A percentile compares a stretch with the other conserved stretches of the same genome.
These are phyloP conservation scores for Geophilus truncorum DNA, from an alignment of 2,888 invertebrate genomes.

Conservation along the genomic window DNA sequence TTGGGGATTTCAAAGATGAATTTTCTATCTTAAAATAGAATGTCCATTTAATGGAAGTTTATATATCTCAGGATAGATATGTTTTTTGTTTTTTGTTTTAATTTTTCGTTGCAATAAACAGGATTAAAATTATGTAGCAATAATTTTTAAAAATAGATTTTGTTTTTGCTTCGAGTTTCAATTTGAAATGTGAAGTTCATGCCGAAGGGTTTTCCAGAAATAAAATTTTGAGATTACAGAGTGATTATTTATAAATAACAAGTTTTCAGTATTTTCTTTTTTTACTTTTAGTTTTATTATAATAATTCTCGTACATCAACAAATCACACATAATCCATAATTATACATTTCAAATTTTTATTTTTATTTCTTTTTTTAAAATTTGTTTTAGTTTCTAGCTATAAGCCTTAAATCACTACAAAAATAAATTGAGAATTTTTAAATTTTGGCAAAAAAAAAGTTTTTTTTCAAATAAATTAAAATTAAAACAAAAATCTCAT, in stretches of 20 bases:
- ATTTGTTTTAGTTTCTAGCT: too few species aligned
- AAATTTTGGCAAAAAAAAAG: too few species aligned
- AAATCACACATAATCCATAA: neutral
- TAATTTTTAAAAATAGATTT: neutral
- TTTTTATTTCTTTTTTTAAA: neutral
- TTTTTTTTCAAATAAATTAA: too few species aligned
- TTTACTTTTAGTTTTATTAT: neutral
- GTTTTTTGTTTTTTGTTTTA: neutral
- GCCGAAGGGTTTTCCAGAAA: too few species aligned
- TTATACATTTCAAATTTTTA: neutral
- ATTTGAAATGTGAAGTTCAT: too few species aligned
- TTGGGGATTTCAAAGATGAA: too few species aligned
- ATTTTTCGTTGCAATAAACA: neutral
- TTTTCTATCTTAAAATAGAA: neutral
- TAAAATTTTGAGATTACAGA: too few species aligned
- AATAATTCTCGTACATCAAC: neutral
- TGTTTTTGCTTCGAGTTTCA: neutral
- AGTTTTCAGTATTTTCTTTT: too few species aligned
- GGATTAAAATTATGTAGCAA: neutral
- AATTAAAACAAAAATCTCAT: too few species aligned
- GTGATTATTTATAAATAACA: too few species aligned
- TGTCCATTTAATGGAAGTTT: neutral
- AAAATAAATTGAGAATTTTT: too few species aligned
- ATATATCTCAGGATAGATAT: neutral
- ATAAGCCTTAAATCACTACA: neutral